phyloP scores from a whole-genome alignment of 2,113 vertebrate species.

The Agelaius tricolor region DNA sequence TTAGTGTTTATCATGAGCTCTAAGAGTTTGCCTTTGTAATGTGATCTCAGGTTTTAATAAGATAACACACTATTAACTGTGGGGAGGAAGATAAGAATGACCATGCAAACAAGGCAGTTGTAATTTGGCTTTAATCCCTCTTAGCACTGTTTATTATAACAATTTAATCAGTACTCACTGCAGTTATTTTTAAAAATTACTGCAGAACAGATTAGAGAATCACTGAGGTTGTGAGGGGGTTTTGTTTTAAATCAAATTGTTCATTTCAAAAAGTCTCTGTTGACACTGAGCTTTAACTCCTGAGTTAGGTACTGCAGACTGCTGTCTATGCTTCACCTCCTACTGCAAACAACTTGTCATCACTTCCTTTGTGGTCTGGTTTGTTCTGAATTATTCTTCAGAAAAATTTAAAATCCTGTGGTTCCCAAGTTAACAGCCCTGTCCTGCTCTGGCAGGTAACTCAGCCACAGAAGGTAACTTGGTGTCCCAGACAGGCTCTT shows the following conservation, averaged over 20 bases:
- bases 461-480: background rate
- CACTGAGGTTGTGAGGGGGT: background rate
- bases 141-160: background rate
- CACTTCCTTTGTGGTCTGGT: background rate
- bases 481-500: background rate
- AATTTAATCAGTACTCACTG: background rate
- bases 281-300: background rate
- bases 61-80: background rate
- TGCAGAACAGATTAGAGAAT: background rate
- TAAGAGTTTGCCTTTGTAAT: background rate
- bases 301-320: background rate
- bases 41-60: background rate
- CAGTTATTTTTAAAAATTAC: background rate
- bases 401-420: background rate
- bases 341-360: background rate
- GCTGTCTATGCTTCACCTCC: background rate
- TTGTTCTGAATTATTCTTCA: background rate
- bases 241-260: background rate
- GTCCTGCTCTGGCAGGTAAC: background rate
- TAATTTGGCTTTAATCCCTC: background rate
- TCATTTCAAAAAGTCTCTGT: background rate
- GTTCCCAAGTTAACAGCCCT: background rate
- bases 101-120: background rate
- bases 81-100: background rate
- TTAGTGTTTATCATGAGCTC: background rate